Evolutionary conservation across 2,797 vertebrate genomes (phyloP).

Genomic region (Enteromius viviparus): DNA sequence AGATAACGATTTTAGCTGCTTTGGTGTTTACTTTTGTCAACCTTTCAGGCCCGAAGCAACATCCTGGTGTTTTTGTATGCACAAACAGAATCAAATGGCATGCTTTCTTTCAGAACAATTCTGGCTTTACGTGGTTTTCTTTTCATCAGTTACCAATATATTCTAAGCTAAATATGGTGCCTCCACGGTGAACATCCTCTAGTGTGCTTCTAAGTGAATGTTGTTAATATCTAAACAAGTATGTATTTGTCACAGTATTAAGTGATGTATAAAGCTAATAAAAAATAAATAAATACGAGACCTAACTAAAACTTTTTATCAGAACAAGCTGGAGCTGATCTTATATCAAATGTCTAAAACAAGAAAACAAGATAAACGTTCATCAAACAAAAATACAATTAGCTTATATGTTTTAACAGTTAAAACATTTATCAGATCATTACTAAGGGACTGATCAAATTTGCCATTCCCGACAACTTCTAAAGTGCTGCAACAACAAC

Average conservation of each 20-base stretch:
- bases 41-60: not conserved
- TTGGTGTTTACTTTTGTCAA: slow-evolving; percentile 44
- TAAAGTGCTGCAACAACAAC: not conserved
- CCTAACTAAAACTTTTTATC: not conserved
- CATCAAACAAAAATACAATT: not conserved
- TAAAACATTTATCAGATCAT: not conserved
- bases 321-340: not conserved
- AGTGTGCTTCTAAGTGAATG: not conserved
- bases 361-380: too few species aligned
- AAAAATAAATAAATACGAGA: not conserved
- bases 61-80: not conserved
- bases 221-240: not conserved
- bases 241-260: not conserved
- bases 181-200: not conserved
- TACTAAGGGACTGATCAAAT: not conserved
- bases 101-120: not conserved
- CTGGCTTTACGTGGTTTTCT: not conserved
- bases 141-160: not conserved
- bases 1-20: slow-evolving; percentile 60
- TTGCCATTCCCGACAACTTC: too few species aligned
- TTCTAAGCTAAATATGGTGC: not conserved
- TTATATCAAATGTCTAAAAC: not conserved
- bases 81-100: not conserved
- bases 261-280: not conserved
- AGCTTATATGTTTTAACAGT: not conserved